Evolutionary conservation across 2,888 invertebrate species (phyloP).

Genomic region (Neoscelio sp.): DNA sequence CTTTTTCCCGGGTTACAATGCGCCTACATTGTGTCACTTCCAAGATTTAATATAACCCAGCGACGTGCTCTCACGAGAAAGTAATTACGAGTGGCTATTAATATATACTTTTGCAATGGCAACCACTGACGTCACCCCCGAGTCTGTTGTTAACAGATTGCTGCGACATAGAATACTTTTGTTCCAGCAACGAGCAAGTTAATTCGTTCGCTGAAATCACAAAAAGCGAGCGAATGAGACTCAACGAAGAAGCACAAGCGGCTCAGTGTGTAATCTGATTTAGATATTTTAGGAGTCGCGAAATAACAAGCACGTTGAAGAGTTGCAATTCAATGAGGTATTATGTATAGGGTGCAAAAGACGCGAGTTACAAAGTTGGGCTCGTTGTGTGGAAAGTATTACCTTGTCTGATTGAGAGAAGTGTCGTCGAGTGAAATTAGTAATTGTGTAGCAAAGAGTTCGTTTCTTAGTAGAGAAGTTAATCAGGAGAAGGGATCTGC

Average conservation of each 20-base stretch:
- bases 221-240: constrained; percentile 24
- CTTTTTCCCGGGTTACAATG: constrained; percentile 12
- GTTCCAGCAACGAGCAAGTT: constrained; percentile 30
- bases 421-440: constrained; percentile 8
- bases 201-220: constrained; percentile 16
- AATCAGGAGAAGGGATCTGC: no score
- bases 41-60: constrained; percentile 26
- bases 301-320: neutral
- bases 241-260: constrained; percentile 9
- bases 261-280: neutral
- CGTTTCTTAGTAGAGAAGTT: no score
- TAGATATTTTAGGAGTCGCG: constrained; percentile 4
- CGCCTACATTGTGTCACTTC: constrained; percentile 4
- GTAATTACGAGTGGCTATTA: constrained; percentile 34
- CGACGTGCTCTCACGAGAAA: constrained; percentile 1
- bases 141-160: constrained; percentile 33
- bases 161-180: constrained; percentile 33
- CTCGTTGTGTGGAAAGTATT: constrained; percentile 1
- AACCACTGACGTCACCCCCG: constrained; percentile 8
- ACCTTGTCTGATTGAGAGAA: constrained; percentile 19
- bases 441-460: neutral
- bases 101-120: constrained; percentile 25
- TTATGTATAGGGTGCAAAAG: constrained; percentile 4
- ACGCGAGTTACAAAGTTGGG: constrained; percentile 2
- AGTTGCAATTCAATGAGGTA: neutral